Percentiles rank a stretch among this genome's conserved stretches.
These are phyloP conservation scores for Dilophus febrilis DNA, from an alignment of 2,888 invertebrate species.

Conservation along the genomic window DNA sequence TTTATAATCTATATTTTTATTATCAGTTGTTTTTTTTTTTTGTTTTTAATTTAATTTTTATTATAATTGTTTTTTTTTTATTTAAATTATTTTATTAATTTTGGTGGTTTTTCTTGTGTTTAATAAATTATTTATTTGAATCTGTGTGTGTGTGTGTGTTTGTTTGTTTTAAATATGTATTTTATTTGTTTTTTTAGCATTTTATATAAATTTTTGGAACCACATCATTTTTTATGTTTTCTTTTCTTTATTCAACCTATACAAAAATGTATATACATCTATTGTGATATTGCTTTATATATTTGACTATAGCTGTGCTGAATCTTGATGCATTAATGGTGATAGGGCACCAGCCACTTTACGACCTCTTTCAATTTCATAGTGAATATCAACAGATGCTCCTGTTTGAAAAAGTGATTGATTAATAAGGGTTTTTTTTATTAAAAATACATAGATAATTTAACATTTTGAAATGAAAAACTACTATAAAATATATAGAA, in stretches of 20 bases:
- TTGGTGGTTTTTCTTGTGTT: no score
- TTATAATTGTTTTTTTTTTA: no score
- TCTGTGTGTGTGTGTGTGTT: constrained; percentile 2
- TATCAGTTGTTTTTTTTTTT: no score
- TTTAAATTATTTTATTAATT: no score
- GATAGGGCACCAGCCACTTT: constrained; percentile 61
- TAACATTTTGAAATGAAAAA: no score
- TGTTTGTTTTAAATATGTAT: background rate
- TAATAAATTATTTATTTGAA: no score
- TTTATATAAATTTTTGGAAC: background rate
- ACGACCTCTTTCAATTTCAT: constrained; percentile 63
- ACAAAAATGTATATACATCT: background rate
- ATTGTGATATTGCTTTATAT: background rate
- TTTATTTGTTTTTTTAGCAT: background rate
- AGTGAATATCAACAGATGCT: constrained; percentile 58
- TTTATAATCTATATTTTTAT: no score
- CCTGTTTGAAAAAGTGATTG: constrained; percentile 30
- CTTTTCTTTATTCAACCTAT: background rate
- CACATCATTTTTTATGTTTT: background rate
- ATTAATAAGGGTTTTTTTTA: constrained; percentile 1
- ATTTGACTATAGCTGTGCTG: constrained; percentile 53
- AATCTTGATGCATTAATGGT: constrained; percentile 61
- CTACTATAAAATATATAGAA: no score
- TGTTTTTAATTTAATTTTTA: no score
- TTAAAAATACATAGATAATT: constrained; percentile 14